These are phyloP conservation scores for Fregata magnificens DNA, from an alignment of 2,113 vertebrate genomes.

Conservation along the genomic window DNA sequence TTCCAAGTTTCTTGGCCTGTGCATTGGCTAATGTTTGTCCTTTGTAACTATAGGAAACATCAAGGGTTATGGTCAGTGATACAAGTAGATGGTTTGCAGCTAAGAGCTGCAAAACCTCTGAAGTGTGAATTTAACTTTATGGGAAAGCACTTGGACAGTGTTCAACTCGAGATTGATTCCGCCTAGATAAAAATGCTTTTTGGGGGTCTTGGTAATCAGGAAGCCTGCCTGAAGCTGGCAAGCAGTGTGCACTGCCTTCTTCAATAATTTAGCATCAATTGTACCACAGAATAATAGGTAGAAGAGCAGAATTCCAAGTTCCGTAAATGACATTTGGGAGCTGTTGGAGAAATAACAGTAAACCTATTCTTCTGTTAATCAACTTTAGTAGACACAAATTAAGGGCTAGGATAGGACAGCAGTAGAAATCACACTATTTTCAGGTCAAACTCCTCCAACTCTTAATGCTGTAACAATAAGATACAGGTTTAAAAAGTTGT, in stretches of 20 bases:
- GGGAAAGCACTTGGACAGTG: background rate
- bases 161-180: background rate
- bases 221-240: background rate
- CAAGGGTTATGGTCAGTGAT: no score
- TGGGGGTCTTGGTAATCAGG: background rate
- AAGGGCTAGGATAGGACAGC: background rate
- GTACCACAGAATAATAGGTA: background rate
- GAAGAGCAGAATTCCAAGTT: background rate
- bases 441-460: background rate
- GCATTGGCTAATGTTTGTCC: background rate
- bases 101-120: background rate
- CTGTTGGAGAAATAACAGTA: background rate
- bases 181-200: background rate
- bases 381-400: background rate
- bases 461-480: background rate
- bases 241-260: background rate
- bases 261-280: background rate
- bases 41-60: background rate
- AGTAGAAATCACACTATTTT: background rate
- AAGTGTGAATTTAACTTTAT: background rate
- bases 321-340: background rate
- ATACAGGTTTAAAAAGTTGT: background rate
- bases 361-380: background rate
- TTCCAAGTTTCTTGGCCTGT: accelerated
- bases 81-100: background rate